Percentiles rank a stretch among this genome's conserved stretches.
Conservation (phyloP, 2,113 vertebrate genomes). For the Burhinus oedicnemus region DNA sequence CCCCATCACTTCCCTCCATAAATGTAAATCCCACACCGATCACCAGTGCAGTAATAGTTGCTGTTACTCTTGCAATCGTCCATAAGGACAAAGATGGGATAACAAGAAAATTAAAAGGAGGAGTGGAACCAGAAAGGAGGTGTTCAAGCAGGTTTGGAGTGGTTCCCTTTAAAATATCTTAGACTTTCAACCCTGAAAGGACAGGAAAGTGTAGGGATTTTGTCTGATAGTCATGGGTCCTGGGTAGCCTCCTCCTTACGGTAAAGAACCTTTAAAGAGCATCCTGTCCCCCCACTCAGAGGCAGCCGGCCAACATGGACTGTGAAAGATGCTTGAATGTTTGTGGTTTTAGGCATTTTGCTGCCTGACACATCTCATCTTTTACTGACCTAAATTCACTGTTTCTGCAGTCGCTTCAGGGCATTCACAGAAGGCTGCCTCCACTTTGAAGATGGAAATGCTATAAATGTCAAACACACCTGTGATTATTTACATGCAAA, state of each 20-base stretch:
- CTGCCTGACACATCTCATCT: background rate
- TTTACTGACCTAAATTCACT: background rate
- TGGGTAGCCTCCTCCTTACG: background rate
- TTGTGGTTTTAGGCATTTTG: conserved; percentile 5
- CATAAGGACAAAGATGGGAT: background rate
- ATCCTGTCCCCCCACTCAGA: background rate
- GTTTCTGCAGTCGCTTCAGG: background rate
- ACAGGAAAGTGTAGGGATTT: background rate
- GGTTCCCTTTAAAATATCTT: background rate
- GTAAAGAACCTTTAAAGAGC: background rate
- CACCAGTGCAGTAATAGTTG: background rate
- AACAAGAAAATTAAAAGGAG: background rate
- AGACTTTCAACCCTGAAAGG: background rate
- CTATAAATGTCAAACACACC: background rate
- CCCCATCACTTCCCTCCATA: background rate
- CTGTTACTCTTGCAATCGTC: background rate
- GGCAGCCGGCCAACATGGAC: background rate
- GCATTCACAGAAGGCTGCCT: background rate
- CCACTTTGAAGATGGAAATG: conserved; percentile 1
- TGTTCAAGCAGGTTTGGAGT: background rate
- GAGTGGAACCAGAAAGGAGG: background rate
- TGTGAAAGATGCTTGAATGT: background rate
- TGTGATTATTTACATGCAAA: background rate
- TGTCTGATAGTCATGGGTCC: background rate
- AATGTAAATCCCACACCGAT: background rate